These are phyloP conservation scores for Diachasma alloeum DNA, from an alignment of 1,140 invertebrate species.

Conservation along the genomic window DNA sequence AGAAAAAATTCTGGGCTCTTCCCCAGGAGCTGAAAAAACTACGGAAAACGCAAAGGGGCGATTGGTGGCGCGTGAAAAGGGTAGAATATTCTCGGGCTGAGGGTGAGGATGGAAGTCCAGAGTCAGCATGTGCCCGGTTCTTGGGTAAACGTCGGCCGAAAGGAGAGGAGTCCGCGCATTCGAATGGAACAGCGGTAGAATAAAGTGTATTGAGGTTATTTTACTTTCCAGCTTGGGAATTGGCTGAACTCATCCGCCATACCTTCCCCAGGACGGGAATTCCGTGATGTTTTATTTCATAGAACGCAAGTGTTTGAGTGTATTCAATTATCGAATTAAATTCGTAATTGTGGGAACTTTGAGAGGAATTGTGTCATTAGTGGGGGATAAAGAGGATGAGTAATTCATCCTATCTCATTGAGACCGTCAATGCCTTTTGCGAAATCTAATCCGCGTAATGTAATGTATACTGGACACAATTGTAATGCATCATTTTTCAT, in stretches of 20 bases:
- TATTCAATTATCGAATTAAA: background rate
- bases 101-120: background rate
- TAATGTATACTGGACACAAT: too few species aligned
- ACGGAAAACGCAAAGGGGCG: slow-evolving; percentile 12
- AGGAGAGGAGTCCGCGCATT: background rate
- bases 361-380: slow-evolving; percentile 9
- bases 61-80: background rate
- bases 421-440: background rate
- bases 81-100: background rate
- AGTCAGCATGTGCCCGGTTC: background rate
- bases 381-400: slow-evolving; percentile 8
- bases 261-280: background rate
- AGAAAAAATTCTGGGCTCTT: background rate
- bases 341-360: background rate
- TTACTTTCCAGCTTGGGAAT: slow-evolving; percentile 44
- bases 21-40: background rate
- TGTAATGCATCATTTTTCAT: too few species aligned
- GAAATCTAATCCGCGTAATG: too few species aligned
- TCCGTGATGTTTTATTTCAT: background rate
- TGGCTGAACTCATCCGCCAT: slow-evolving; percentile 36
- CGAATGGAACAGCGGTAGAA: slow-evolving; percentile 46
- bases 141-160: slow-evolving; percentile 4
- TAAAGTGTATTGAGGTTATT: slow-evolving; percentile 61
- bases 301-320: background rate
- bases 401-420: background rate